Evolutionary conservation across 1,140 invertebrate species (phyloP).

Genomic region (Apis laboriosa): DNA sequence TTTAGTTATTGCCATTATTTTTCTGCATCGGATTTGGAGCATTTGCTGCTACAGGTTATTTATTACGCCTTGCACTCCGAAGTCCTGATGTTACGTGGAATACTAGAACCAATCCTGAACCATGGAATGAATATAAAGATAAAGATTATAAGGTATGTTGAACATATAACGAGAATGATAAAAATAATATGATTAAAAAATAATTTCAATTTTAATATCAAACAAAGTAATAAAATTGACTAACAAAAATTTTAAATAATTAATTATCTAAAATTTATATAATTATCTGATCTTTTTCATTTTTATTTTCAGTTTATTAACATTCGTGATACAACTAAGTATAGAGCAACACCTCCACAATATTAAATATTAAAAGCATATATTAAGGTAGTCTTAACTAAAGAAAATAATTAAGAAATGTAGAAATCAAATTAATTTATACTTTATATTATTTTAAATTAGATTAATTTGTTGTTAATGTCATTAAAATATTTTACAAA

Average conservation of each 20-base stretch:
- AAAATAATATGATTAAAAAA: not conserved
- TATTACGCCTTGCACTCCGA: slow-evolving; percentile 85
- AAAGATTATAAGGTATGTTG: slow-evolving; percentile 91
- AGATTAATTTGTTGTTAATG: no score
- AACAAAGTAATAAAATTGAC: not conserved
- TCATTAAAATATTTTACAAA: no score
- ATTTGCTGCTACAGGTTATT: slow-evolving; percentile 83
- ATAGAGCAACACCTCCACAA: not conserved
- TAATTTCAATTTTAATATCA: no score
- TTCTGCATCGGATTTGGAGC: slow-evolving; percentile 86
- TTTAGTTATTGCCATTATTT: slow-evolving; percentile 89
- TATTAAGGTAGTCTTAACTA: not conserved
- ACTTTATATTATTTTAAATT: not conserved
- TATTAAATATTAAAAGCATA: slow-evolving; percentile 17
- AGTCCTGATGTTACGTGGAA: slow-evolving; percentile 92
- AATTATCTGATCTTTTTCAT: not conserved
- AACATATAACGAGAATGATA: not conserved
- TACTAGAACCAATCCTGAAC: slow-evolving; percentile 86
- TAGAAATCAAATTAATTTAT: not conserved
- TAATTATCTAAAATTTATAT: not conserved
- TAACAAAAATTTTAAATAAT: not conserved
- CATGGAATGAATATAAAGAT: slow-evolving; percentile 88
- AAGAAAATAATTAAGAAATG: not conserved
- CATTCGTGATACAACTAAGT: accelerated
- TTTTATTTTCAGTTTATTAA: slow-evolving; percentile 3